These are phyloP conservation scores for Turdus rufiventris DNA, from an alignment of 2,113 vertebrate species.

Conservation along the genomic window DNA sequence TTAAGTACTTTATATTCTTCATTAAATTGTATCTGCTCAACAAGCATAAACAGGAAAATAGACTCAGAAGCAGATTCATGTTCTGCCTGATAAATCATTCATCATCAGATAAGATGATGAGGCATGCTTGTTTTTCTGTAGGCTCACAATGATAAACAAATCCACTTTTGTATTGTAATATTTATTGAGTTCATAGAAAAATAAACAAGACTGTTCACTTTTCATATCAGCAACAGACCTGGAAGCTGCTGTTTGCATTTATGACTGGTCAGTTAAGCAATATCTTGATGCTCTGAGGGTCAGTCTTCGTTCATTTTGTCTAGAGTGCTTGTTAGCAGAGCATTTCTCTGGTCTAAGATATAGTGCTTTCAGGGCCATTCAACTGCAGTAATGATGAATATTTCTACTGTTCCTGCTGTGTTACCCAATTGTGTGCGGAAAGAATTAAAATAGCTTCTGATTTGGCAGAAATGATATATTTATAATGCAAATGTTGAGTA, in stretches of 20 bases:
- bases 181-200: conserved; percentile 59
- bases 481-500: conserved; percentile 33
- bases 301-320: background rate
- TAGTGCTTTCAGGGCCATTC: background rate
- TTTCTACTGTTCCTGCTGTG: background rate
- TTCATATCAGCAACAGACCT: background rate
- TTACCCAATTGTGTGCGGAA: conserved; percentile 12
- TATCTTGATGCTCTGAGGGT: background rate
- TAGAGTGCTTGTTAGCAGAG: conserved; percentile 21
- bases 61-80: conserved; percentile 54
- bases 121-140: conserved; percentile 50
- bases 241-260: background rate
- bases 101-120: conserved; percentile 62
- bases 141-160: conserved; percentile 59
- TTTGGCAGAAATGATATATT: conserved; percentile 56
- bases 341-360: background rate
- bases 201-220: conserved; percentile 41
- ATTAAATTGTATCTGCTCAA: conserved; percentile 77
- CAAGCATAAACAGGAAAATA: conserved; percentile 74
- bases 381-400: background rate
- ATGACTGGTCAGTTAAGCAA: background rate
- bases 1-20: conserved; percentile 78
- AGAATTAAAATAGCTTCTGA: conserved; percentile 45
- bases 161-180: conserved; percentile 47
- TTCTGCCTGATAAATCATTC: conserved; percentile 71